Percentiles rank a stretch among this genome's conserved stretches.
phyloP scores from a whole-genome alignment of 2,888 invertebrate species.

The Eilema caniola region DNA sequence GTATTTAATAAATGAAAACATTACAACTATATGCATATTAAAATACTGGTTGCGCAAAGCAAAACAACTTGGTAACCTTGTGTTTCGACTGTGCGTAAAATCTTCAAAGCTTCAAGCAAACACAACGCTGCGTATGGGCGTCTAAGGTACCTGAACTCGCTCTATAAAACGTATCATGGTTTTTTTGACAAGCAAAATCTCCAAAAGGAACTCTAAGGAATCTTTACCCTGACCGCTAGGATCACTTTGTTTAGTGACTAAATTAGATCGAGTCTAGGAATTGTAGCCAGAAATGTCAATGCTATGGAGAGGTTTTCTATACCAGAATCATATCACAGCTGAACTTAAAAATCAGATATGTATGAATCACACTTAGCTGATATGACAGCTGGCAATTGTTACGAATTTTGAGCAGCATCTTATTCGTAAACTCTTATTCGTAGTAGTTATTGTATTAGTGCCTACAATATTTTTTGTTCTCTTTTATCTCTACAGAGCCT shows the following conservation, averaged over 20 bases:
- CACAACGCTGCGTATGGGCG: background rate
- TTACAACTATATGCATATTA: constrained; percentile 54
- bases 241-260: background rate
- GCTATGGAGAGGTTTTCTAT: background rate
- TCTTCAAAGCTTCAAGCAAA: background rate
- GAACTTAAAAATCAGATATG: background rate
- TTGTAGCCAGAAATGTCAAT: background rate
- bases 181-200: background rate
- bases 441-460: no score
- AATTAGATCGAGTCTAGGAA: background rate
- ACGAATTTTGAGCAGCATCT: no score
- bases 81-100: constrained; percentile 1
- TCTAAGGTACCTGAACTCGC: background rate
- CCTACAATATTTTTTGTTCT: no score
- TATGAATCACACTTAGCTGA: background rate
- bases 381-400: background rate
- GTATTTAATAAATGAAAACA: constrained; percentile 58
- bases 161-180: background rate
- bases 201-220: no score
- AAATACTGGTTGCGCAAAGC: constrained; percentile 37
- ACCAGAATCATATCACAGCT: background rate
- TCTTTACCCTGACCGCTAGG: background rate
- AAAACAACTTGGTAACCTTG: background rate
- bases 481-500: no score
- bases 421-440: background rate